Conservation (phyloP, 2,113 vertebrate genomes). For the Dolichallabes microphthalmus region DNA sequence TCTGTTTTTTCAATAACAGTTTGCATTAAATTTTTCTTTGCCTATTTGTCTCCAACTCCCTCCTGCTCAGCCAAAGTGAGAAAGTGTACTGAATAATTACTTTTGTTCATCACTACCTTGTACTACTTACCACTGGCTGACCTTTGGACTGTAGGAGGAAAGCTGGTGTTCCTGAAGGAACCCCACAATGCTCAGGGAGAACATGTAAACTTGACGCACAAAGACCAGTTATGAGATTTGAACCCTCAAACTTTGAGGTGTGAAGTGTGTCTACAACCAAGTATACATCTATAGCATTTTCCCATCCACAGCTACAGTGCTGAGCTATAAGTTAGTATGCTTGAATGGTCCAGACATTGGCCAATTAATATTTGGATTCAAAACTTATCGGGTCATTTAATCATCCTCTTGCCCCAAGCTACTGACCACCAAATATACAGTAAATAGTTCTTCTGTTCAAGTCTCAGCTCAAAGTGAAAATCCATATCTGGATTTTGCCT, state of each 20-base stretch:
- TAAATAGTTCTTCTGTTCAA: slow-evolving; percentile 6
- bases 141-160: no score
- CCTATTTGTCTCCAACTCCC: neutral
- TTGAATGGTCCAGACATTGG: slow-evolving; percentile 24
- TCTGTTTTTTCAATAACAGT: neutral
- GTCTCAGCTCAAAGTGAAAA: slow-evolving; percentile 22
- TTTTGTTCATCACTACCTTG: no score
- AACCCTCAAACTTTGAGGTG: no score
- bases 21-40: neutral
- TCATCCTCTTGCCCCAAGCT: neutral
- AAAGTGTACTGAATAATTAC: neutral
- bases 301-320: neutral
- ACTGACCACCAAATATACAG: neutral
- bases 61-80: neutral
- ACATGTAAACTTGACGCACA: no score
- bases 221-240: no score
- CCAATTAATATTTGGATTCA: slow-evolving; percentile 36
- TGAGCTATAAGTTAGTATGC: slow-evolving; percentile 1
- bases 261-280: neutral
- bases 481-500: slow-evolving; percentile 16
- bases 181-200: no score
- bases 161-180: no score
- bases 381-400: slow-evolving; percentile 16
- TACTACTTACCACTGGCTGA: no score
- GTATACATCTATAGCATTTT: neutral